Evolutionary conservation across 2,113 vertebrate species (phyloP), one percentile per base, ranked within the genome.

Genomic region (Tinamus guttatus): DNA sequence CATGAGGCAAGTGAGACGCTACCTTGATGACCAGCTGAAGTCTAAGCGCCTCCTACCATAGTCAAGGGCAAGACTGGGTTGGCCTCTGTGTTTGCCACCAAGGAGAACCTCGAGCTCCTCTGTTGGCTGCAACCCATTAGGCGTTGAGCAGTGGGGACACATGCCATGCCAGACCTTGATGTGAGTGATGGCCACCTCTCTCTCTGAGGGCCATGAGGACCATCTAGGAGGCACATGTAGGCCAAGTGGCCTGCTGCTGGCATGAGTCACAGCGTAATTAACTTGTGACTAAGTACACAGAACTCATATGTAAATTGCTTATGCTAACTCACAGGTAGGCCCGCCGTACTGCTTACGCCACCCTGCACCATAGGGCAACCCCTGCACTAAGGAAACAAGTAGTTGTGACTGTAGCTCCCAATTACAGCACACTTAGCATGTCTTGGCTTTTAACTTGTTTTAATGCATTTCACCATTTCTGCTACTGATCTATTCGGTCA

Each of bases 1-100:
- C n/a, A n/a, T n/a, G n/a, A n/a, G n/a, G n/a, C n/a, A n/a, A n/a
- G n/a, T n/a, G n/a, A n/a, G n/a, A n/a, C n/a, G n/a, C n/a, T n/a
- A n/a, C n/a, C n/a, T n/a, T n/a, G n/a, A n/a, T n/a, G n/a, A n/a
- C n/a, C n/a, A n/a, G n/a, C n/a, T n/a, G n/a, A 40, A 40, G 40
- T 11, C 43, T 43, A 13, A 43, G 43, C 11, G 43, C 43, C 14
- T 43, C 43, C 14, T 43, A 13, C 43, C 15, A 30, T 92, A 97
- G 93, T 95, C 96, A 96, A 96, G 96, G 96, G 95, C 96, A 96
- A 96, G 96, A 97, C 95, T 97, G 95, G 95, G 77, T 94, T 96
- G 95, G 96, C 94, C 96, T 96, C 96, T 97, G 96, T 95, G 95
- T 97, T 94, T 92, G 96, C 96, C 96, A 95, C 95, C 96, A 97